These are phyloP conservation scores for Mellivora capensis DNA, from an alignment of 2,113 vertebrate species.

Conservation along the genomic window DNA sequence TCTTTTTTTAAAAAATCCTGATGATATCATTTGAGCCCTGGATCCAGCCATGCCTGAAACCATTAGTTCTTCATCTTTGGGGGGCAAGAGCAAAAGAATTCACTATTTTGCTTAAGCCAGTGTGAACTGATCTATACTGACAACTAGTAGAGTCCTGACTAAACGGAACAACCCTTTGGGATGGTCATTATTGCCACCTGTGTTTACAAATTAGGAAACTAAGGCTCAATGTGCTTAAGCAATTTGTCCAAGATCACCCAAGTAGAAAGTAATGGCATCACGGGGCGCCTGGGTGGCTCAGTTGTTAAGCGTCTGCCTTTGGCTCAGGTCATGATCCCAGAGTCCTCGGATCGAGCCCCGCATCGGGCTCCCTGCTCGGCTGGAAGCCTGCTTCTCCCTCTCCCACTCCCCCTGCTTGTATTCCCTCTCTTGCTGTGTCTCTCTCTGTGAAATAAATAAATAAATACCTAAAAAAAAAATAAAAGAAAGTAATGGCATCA, in stretches of 20 bases:
- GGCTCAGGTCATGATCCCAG: no score
- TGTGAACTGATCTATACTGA: neutral
- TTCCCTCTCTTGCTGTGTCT: no score
- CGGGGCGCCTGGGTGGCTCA: no score
- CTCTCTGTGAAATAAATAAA: no score
- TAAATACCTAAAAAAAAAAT: no score
- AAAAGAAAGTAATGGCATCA: neutral
- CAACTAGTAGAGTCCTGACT: neutral
- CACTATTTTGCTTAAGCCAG: neutral
- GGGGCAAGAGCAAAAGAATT: neutral
- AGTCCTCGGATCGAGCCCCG: no score
- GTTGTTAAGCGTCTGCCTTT: no score
- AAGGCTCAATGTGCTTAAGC: neutral
- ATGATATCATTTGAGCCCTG: neutral
- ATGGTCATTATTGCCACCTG: neutral
- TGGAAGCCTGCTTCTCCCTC: no score
- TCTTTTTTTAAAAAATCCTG: neutral
- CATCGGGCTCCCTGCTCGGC: no score
- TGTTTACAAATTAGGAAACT: neutral
- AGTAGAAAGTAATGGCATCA: neutral
- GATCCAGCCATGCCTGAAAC: conserved; percentile 9
- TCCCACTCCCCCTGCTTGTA: no score
- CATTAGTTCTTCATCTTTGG: neutral
- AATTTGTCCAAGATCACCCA: neutral
- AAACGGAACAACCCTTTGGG: neutral